Conservation (phyloP, 2,113 vertebrate species). For the Datnioides undecimradiatus region DNA sequence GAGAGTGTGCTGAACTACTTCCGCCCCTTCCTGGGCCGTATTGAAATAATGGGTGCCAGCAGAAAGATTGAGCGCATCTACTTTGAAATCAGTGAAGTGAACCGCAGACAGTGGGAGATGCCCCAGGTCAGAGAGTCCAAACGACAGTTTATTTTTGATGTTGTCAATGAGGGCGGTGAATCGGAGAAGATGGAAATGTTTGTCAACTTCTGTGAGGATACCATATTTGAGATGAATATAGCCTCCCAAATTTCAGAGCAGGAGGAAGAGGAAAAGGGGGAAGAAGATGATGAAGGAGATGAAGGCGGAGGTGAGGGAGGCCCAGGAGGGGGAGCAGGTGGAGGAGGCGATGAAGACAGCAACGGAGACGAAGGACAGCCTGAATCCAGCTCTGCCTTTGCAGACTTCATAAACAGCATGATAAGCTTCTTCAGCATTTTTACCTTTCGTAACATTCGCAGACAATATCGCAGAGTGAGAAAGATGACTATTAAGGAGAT, state of each 20-base stretch:
- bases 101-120: constrained; percentile 98
- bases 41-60: constrained; percentile 96
- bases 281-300: constrained; percentile 84
- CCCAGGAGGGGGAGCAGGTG: constrained; percentile 53
- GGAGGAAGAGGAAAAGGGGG: constrained; percentile 84
- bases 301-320: constrained; percentile 58
- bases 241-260: constrained; percentile 95
- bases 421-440: constrained; percentile 85
- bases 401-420: constrained; percentile 82
- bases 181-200: constrained; percentile 99
- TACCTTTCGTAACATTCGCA: constrained; percentile 89
- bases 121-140: constrained; percentile 95
- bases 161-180: constrained; percentile 96
- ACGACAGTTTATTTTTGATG: constrained; percentile 97
- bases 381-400: constrained; percentile 81
- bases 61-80: constrained; percentile 96
- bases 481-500: constrained; percentile 90
- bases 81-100: constrained; percentile 97
- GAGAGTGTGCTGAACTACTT: constrained; percentile 95
- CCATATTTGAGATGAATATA: constrained; percentile 99
- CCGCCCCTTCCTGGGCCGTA: constrained; percentile 92
- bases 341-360: constrained; percentile 79
- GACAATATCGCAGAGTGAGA: constrained; percentile 85
- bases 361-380: constrained; percentile 75
- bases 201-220: constrained; percentile 98